Percentiles rank a stretch among this genome's conserved stretches.
These are phyloP conservation scores for Microctonus aethiopoides DNA, from an alignment of 2,888 invertebrate species.

Conservation along the genomic window DNA sequence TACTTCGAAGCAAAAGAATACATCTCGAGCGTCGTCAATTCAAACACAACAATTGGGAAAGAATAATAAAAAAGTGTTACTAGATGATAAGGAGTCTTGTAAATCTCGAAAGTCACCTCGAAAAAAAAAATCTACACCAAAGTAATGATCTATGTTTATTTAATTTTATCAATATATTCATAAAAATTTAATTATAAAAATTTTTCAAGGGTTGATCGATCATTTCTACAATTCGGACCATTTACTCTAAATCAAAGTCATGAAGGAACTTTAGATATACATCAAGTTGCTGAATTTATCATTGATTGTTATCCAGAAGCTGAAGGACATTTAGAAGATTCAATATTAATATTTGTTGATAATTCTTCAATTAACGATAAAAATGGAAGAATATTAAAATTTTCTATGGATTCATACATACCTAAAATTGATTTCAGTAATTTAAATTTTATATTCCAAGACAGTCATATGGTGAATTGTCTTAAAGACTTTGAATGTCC, in stretches of 20 bases:
- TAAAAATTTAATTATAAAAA: neutral
- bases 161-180: neutral
- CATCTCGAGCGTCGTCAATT: constrained; percentile 11
- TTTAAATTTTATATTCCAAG: constrained; percentile 71
- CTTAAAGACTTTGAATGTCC: constrained; percentile 69
- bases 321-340: constrained; percentile 59
- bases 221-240: constrained; percentile 55
- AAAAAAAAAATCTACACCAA: constrained; percentile 23
- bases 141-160: neutral
- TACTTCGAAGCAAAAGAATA: constrained; percentile 13
- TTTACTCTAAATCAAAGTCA: constrained; percentile 60
- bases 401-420: constrained; percentile 71
- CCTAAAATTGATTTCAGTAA: constrained; percentile 72
- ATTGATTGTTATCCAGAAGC: constrained; percentile 61
- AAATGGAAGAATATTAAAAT: constrained; percentile 67
- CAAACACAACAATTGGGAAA: constrained; percentile 33
- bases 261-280: constrained; percentile 60
- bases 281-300: constrained; percentile 56
- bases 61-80: constrained; percentile 32
- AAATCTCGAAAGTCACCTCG: constrained; percentile 43
- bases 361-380: constrained; percentile 68
- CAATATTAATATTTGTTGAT: constrained; percentile 59
- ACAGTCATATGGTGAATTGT: constrained; percentile 71
- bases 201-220: constrained; percentile 7
- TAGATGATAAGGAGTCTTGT: constrained; percentile 30